phyloP scores from a whole-genome alignment of 2,888 invertebrate species.

The Allophyes oxyacanthae region DNA sequence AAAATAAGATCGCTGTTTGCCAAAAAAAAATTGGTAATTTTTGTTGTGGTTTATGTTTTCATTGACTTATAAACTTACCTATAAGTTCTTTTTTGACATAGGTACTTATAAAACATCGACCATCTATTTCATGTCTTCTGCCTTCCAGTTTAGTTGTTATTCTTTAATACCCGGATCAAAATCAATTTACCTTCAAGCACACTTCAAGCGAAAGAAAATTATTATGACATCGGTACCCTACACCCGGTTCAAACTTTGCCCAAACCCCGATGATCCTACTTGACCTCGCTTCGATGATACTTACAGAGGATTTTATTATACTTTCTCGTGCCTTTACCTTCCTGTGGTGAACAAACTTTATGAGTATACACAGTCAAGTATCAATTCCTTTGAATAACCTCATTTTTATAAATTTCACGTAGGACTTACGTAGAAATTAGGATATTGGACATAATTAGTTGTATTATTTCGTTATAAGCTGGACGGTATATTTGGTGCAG shows the following conservation, averaged over 20 bases:
- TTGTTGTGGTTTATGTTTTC: too few relatives aligned
- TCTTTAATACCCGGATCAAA: slow-evolving; percentile 16
- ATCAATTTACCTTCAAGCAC: background rate
- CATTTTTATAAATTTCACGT: too few relatives aligned
- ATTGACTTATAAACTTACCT: too few relatives aligned
- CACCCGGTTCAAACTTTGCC: slow-evolving; percentile 24
- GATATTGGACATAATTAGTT: too few relatives aligned
- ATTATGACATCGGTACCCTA: slow-evolving; percentile 4
- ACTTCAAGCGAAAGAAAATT: background rate
- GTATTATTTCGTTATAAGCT: too few relatives aligned
- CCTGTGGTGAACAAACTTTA: slow-evolving; percentile 5
- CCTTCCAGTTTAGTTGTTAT: slow-evolving; percentile 5
- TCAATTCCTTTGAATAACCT: background rate
- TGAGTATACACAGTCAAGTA: background rate
- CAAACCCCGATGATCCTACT: slow-evolving; percentile 35
- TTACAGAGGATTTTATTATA: slow-evolving; percentile 27
- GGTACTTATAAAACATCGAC: too few relatives aligned
- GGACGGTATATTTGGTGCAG: too few relatives aligned
- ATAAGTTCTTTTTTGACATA: too few relatives aligned
- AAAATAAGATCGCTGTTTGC: too few relatives aligned
- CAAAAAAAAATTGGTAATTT: too few relatives aligned
- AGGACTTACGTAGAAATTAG: too few relatives aligned
- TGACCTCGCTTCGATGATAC: slow-evolving; percentile 39
- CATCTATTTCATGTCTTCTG: too few relatives aligned
- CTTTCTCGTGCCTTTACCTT: slow-evolving; percentile 2